These are phyloP conservation scores for Helicolenus hilgendorfi DNA, from an alignment of 2,797 vertebrate species.

Conservation along the genomic window DNA sequence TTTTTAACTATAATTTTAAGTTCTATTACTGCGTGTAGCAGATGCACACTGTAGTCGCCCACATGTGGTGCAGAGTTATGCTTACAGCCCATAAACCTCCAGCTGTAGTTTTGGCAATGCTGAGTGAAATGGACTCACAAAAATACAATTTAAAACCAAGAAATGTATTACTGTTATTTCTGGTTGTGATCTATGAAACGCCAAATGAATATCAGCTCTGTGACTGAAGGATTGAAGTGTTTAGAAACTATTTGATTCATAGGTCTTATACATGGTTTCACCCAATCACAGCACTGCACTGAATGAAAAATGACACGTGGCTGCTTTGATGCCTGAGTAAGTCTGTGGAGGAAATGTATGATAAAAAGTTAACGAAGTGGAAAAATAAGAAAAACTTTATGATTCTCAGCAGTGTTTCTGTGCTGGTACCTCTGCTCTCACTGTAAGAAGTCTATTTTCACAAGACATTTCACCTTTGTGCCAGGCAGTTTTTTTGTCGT, in stretches of 20 bases:
- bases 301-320: slow-evolving; percentile 25
- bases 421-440: slow-evolving; percentile 32
- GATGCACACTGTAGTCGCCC: neutral
- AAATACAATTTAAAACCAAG: neutral
- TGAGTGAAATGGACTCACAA: neutral
- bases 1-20: neutral
- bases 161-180: neutral
- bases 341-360: neutral
- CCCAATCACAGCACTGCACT: slow-evolving; percentile 2
- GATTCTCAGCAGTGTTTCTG: slow-evolving; percentile 31
- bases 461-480: slow-evolving; percentile 47
- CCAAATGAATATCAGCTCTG: neutral
- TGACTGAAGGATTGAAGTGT: neutral
- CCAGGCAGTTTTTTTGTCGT: neutral
- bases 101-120: neutral
- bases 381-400: slow-evolving; percentile 37
- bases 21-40: neutral
- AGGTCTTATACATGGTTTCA: neutral
- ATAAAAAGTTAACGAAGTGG: neutral
- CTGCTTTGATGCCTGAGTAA: slow-evolving; percentile 16
- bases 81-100: neutral
- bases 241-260: neutral
- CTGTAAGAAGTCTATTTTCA: slow-evolving; percentile 32
- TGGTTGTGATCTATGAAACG: neutral
- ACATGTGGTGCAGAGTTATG: neutral